Evolutionary conservation across 2,888 invertebrate species (phyloP).

Genomic region (Fragum sueziense): DNA sequence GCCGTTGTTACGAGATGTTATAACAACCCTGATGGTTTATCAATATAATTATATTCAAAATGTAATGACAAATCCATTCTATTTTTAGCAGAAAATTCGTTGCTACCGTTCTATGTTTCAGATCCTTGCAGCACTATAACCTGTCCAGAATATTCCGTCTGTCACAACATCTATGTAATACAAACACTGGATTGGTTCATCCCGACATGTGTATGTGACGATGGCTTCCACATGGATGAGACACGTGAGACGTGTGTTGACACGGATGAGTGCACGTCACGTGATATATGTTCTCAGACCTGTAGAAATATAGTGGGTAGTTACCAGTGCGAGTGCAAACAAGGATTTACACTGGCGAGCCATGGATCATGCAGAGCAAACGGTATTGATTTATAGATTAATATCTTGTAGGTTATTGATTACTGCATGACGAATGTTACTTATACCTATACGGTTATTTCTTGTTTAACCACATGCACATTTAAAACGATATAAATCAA

Average conservation of each 20-base stretch:
- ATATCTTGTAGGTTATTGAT: too few species aligned
- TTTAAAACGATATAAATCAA: too few species aligned
- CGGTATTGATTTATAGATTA: too few species aligned
- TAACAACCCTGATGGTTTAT: too few species aligned
- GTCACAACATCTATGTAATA: neutral
- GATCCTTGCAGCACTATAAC: neutral
- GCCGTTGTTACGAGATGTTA: too few species aligned
- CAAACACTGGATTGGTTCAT: neutral
- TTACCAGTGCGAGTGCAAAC: neutral
- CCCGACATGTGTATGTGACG: neutral
- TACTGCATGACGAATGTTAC: too few species aligned
- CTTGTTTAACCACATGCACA: too few species aligned
- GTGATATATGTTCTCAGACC: neutral
- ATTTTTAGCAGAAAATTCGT: too few species aligned
- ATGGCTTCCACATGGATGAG: neutral
- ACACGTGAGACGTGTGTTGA: neutral
- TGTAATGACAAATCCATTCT: too few species aligned
- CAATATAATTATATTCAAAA: too few species aligned
- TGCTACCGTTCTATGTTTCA: neutral
- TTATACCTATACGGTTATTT: too few species aligned
- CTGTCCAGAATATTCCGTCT: neutral
- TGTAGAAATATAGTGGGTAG: constrained; percentile 1
- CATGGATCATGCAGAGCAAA: too few species aligned
- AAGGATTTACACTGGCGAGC: neutral
- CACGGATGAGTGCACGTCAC: neutral